Percentiles rank a stretch among this genome's conserved stretches.
Evolutionary conservation across 2,888 invertebrate species (phyloP).

Genomic region (Orthonychiurus folsomi): DNA sequence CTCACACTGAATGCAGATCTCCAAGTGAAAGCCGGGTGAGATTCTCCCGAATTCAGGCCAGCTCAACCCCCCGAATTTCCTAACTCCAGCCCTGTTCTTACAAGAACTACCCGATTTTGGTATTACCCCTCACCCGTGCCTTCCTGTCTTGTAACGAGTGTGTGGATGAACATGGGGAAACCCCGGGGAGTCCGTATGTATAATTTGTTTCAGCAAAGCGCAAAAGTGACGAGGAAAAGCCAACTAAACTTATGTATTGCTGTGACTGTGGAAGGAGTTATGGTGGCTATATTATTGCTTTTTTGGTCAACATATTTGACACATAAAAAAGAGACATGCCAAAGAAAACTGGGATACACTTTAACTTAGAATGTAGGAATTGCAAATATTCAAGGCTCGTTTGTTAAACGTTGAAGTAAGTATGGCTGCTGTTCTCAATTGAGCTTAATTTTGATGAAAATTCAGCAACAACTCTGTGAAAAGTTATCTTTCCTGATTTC

Average conservation of each 20-base stretch:
- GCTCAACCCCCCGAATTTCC: not conserved
- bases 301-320: too few relatives aligned
- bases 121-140: not conserved
- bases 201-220: conserved; percentile 1
- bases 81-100: not conserved
- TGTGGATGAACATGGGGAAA: not conserved
- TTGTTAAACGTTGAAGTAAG: too few relatives aligned
- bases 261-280: not conserved
- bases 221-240: not conserved
- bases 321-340: too few relatives aligned
- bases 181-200: conserved; percentile 1
- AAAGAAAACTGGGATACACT: too few relatives aligned
- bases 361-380: too few relatives aligned
- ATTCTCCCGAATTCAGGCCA: not conserved
- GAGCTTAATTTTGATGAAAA: too few relatives aligned
- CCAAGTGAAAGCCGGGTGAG: not conserved
- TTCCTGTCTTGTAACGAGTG: not conserved
- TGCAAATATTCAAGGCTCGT: not conserved
- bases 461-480: too few relatives aligned
- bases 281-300: too few relatives aligned
- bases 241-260: not conserved
- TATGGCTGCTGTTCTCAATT: too few relatives aligned
- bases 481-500: too few relatives aligned
- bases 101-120: not conserved
- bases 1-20: not conserved